These are phyloP conservation scores for Odontomachus brunneus DNA, from an alignment of 1,140 invertebrate genomes.

Conservation along the genomic window DNA sequence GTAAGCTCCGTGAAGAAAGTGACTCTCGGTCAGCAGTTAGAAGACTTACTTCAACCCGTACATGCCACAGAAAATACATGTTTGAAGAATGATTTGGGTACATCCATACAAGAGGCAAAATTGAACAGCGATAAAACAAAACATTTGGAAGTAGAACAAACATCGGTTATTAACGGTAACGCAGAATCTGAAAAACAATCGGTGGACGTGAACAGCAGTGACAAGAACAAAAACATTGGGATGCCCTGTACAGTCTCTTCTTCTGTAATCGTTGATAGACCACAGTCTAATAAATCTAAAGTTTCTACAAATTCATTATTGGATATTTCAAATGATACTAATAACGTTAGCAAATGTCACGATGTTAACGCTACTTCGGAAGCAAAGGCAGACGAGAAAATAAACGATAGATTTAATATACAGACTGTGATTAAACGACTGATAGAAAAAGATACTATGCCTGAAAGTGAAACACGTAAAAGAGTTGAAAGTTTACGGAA, in stretches of 20 bases:
- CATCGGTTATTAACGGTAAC: background rate
- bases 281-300: conserved; percentile 44
- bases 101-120: conserved; percentile 1
- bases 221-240: conserved; percentile 34
- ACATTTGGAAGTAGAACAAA: conserved; percentile 1
- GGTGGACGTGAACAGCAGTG: conserved; percentile 31
- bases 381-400: conserved; percentile 28
- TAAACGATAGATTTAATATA: conserved; percentile 64
- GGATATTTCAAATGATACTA: conserved; percentile 47
- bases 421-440: conserved; percentile 72
- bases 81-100: conserved; percentile 28
- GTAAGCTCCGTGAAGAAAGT: conserved; percentile 11
- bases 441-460: conserved; percentile 59
- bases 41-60: conserved; percentile 40
- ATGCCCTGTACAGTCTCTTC: conserved; percentile 8
- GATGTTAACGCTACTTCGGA: conserved; percentile 32
- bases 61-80: conserved; percentile 12
- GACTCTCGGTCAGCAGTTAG: conserved; percentile 22
- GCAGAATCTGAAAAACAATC: conserved; percentile 26
- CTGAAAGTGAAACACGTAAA: conserved; percentile 59
- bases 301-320: conserved; percentile 64
- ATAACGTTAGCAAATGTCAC: conserved; percentile 63
- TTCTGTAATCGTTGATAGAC: conserved; percentile 33
- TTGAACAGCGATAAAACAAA: conserved; percentile 31
- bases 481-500: conserved; percentile 68